Conservation (phyloP, 2,797 vertebrate species). For the Pelobates cultripes region DNA sequence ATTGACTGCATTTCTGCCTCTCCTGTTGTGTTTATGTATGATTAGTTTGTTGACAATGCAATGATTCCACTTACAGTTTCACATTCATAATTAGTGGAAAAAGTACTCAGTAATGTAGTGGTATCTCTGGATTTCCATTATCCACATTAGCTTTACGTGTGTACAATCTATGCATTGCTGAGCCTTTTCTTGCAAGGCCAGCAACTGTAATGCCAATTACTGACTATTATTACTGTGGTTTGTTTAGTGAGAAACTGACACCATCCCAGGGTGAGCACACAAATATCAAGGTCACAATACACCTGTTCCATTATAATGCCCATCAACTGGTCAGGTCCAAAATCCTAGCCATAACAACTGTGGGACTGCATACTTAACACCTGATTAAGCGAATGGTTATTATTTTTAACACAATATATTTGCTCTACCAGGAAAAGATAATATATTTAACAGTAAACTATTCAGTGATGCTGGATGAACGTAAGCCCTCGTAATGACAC, state of each 20-base stretch:
- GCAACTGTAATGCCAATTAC: constrained; percentile 49
- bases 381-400: constrained; percentile 29
- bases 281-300: constrained; percentile 51
- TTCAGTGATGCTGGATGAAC: too few species aligned
- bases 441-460: neutral
- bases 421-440: constrained; percentile 15
- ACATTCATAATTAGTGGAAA: constrained; percentile 8
- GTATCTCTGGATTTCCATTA: constrained; percentile 20
- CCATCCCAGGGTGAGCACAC: constrained; percentile 39
- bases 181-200: constrained; percentile 36
- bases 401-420: constrained; percentile 40
- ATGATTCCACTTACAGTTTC: neutral
- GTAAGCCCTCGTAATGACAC: too few species aligned
- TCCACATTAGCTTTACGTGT: constrained; percentile 17
- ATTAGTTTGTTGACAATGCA: neutral
- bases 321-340: constrained; percentile 12
- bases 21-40: neutral
- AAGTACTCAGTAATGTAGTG: constrained; percentile 6
- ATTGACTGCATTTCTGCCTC: neutral
- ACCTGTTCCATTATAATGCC: constrained; percentile 49
- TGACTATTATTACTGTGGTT: constrained; percentile 51
- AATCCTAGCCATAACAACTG: constrained; percentile 45
- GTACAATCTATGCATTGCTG: constrained; percentile 44
- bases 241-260: constrained; percentile 51
- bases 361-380: constrained; percentile 30